phyloP scores from a whole-genome alignment of 2,888 invertebrate species.

The Tridacna gigas region DNA sequence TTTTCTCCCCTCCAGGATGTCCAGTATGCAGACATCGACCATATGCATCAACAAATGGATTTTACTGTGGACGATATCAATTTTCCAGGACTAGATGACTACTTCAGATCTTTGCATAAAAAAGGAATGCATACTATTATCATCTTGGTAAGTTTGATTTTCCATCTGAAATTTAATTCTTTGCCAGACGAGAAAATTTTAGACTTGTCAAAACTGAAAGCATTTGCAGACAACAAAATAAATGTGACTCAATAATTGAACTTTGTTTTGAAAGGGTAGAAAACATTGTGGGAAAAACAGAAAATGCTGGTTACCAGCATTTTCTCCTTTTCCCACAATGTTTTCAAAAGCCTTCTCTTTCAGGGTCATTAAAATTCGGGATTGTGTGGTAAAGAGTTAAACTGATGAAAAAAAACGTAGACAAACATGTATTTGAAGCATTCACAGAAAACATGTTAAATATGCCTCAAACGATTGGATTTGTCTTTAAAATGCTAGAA shows the following conservation, averaged over 20 bases:
- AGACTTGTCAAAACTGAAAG: no score
- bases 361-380: no score
- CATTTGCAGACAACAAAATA: no score
- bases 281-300: neutral
- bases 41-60: slow-evolving; percentile 78
- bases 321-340: neutral
- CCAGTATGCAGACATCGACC: slow-evolving; percentile 82
- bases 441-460: no score
- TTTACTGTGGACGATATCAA: slow-evolving; percentile 76
- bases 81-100: slow-evolving; percentile 74
- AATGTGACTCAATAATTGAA: no score
- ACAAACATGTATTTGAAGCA: no score
- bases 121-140: slow-evolving; percentile 78
- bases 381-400: no score
- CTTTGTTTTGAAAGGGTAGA: neutral
- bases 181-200: no score
- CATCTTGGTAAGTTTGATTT: slow-evolving; percentile 72
- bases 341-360: neutral
- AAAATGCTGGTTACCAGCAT: neutral
- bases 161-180: neutral
- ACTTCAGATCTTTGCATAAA: slow-evolving; percentile 70
- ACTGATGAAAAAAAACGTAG: no score
- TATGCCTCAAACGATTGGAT: no score
- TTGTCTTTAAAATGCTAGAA: no score
- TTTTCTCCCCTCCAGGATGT: slow-evolving; percentile 72